These are phyloP conservation scores for Phallusia fumigata DNA, from an alignment of 23 tunicate genomes.

Conservation along the genomic window DNA sequence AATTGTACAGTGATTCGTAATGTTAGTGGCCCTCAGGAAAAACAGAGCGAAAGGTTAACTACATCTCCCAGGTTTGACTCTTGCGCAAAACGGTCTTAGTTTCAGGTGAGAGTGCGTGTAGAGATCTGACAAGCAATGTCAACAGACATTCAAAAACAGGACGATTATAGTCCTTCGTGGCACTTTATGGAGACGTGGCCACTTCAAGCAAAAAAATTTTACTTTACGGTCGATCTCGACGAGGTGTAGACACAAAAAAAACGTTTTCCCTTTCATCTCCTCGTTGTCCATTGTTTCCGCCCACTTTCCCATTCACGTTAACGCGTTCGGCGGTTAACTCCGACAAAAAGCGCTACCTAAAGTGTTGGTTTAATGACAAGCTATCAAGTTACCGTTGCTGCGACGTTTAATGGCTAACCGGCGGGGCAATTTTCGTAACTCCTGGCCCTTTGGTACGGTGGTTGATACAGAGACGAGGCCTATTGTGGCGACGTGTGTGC, in stretches of 20 bases:
- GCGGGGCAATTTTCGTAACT: background rate
- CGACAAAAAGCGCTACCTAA: background rate
- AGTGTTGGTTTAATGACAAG: conserved; percentile 9
- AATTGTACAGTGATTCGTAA: too few species aligned
- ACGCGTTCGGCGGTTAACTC: conserved; percentile 1
- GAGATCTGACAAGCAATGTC: too few species aligned
- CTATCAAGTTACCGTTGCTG: conserved; percentile 2
- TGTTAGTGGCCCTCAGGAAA: too few species aligned
- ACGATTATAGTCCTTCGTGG: too few species aligned
- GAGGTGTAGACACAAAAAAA: background rate
- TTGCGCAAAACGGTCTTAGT: too few species aligned
- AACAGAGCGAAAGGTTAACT: too few species aligned
- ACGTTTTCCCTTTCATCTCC: background rate
- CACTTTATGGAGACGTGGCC: too few species aligned
- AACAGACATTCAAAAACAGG: too few species aligned
- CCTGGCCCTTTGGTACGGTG: background rate
- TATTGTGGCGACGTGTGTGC: background rate
- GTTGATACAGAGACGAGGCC: background rate
- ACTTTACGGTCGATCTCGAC: background rate
- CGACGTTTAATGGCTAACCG: background rate
- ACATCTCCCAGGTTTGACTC: too few species aligned
- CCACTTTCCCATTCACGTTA: background rate
- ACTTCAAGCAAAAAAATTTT: too few species aligned
- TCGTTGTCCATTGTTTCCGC: background rate
- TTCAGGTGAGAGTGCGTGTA: too few species aligned